Evolutionary conservation across 2,113 vertebrate genomes (phyloP), one percentile per base, ranked within the genome.

Genomic region (Calypte anna): DNA sequence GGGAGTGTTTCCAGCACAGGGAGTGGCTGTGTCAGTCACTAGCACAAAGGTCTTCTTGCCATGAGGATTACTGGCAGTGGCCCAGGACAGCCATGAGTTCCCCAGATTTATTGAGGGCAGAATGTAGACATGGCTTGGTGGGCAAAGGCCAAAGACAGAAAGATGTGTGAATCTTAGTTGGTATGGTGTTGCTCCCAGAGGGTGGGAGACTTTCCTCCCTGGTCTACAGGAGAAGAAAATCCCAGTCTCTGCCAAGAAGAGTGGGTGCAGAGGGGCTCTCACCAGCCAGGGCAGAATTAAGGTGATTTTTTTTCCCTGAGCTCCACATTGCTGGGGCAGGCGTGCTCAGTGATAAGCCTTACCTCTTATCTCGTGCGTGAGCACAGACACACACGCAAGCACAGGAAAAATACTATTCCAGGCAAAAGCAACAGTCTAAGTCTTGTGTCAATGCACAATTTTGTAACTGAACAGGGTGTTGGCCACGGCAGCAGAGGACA

Each of bases 101-200:
- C 12, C 0, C 1, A 5, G 30, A 27, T 43, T 83, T 69, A 40
- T 43, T 69, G 73, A 76, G 54, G n/a, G 27, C 62, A 90, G 46
- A 79, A 54, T 22, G 54, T 53, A 87, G 81, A 31, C 33, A 4
- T 12, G 27, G 36, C 67, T 24, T 2, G 1, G 30, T 44, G 33
- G 77, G 63, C 64, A 70, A 64, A 86, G 62, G 63, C 68, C 2
- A 1, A 72, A 94, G 44, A 57, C 46, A 67, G 27, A 61, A 78
- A 31, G 3, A 66, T 27, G 7, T 19, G 1, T 61, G 61, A 66
- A 36, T 36, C 75, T 46, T 57, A 27, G 31, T 63, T 86, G 63
- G 43, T 64, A 25, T 0, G 0, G 30, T 24, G 21, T 12, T 80
- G 9, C 14, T 88, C 28, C 9, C 58, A 61, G 72, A 79, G 53